phyloP scores from a whole-genome alignment of 2,113 vertebrate species.

The Phyllostomus discolor region DNA sequence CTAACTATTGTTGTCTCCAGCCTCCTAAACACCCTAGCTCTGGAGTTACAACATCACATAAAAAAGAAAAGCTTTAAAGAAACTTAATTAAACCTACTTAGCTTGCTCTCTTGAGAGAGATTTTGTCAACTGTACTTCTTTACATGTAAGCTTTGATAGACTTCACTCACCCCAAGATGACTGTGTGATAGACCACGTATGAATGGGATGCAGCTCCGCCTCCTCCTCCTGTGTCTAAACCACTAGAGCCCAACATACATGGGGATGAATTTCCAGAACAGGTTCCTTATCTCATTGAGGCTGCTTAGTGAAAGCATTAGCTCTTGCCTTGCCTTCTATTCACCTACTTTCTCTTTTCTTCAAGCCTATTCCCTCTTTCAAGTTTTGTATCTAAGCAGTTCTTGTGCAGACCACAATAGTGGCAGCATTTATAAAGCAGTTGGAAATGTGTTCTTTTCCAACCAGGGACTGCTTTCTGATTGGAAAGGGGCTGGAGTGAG shows the following conservation, averaged over 20 bases:
- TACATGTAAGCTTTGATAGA: neutral
- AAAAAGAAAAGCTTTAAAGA: neutral
- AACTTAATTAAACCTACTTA: neutral
- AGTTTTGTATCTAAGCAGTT: neutral
- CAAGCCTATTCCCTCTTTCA: neutral
- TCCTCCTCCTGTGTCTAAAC: neutral
- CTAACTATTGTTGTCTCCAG: neutral
- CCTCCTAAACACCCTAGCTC: neutral
- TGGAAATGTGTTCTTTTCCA: neutral
- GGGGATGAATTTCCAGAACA: neutral
- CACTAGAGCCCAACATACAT: neutral
- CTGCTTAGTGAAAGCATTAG: neutral
- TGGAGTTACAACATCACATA: neutral
- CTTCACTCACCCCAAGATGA: neutral
- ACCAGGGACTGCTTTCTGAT: neutral
- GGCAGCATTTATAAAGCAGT: neutral
- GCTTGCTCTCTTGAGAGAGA: neutral
- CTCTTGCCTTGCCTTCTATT: neutral
- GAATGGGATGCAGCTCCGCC: neutral
- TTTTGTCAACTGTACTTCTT: neutral
- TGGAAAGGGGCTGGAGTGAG: neutral
- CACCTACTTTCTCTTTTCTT: neutral
- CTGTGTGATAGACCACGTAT: accelerated
- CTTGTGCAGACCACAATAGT: neutral
- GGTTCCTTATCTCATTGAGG: neutral